Evolutionary conservation across 2,797 vertebrate species (phyloP), one percentile per base, ranked within the genome.

Genomic region (Oreochromis grahami): DNA sequence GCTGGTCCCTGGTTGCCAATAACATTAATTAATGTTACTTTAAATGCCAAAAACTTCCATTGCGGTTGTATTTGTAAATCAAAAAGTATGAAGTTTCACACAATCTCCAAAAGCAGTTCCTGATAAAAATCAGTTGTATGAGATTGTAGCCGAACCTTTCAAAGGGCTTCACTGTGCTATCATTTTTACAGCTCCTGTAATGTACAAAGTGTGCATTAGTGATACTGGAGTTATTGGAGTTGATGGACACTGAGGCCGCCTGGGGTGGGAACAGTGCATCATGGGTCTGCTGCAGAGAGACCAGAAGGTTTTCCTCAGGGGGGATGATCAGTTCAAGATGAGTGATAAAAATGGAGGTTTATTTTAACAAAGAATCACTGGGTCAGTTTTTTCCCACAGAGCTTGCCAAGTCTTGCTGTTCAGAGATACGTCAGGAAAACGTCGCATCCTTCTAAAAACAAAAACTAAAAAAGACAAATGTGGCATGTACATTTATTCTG

Each of bases 361-460:
- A 93, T 97, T 96, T 95, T 89, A 90, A 95, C 90, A 94, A 84
- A 88, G 91, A 92, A 91, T 85, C 89, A 80, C 84, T 26, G 83
- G 91, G 92, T 93, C 88, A 92, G 91, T 91, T 92, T 93, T 94
- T 96, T 96, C 96, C 96, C 96, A 96, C 93, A 94, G 85, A 85
- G 83, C 81, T 84, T 10, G 90, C 94, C 94, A 95, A 90, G 83
- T 82, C 89, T 50, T 19, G 65, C 82, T 72, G 74, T 60, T 78
- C 51, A 58, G 56, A 90, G 83, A 92, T 58, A 63, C 19, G 29
- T 79, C 83, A 77, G 32, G 63, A 86, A 90, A 86, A 89, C 3
- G 19, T 77, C 19, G 80, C 78, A 82, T 87, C 86, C 85, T 48
- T 90, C 84, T 86, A 78, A 91, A 91, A 91, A 90, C 24, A 60